Percentiles rank a stretch among this genome's conserved stretches.
Conservation (phyloP, 2,888 invertebrate species). For the Petrolisthes manimaculis region DNA sequence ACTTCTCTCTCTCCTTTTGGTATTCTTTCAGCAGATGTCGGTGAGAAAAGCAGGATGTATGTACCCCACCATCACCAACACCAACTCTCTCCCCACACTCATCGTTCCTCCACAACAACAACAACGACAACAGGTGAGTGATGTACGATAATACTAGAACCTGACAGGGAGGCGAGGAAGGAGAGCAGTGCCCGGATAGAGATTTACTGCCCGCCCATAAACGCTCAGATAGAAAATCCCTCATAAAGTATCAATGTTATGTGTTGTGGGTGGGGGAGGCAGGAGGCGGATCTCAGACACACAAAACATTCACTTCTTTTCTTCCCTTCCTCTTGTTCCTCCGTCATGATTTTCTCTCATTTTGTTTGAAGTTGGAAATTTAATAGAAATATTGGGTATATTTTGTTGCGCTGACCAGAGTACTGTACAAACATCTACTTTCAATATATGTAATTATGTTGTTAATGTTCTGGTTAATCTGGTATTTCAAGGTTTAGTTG, state of each 20-base stretch:
- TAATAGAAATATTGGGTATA: too few relatives aligned
- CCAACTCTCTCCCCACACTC: slow-evolving; percentile 17
- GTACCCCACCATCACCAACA: not conserved
- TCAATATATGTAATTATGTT: too few relatives aligned
- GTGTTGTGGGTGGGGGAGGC: slow-evolving; percentile 6
- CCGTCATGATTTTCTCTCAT: not conserved
- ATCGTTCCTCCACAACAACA: not conserved
- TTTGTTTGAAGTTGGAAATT: too few relatives aligned
- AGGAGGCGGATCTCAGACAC: not conserved
- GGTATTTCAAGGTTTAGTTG: too few relatives aligned
- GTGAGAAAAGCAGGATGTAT: too few relatives aligned
- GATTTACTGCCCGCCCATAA: slow-evolving; percentile 45
- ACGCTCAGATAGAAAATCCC: slow-evolving; percentile 53
- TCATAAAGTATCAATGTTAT: slow-evolving; percentile 45
- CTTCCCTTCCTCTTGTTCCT: not conserved
- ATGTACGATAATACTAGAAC: not conserved
- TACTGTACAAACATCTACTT: too few relatives aligned
- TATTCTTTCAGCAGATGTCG: not conserved
- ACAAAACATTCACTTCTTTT: not conserved
- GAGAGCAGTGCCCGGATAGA: slow-evolving; percentile 2
- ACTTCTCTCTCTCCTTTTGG: too few relatives aligned
- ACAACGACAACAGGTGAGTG: too few relatives aligned
- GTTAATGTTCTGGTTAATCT: too few relatives aligned
- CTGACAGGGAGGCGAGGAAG: not conserved
- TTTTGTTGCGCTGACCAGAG: too few relatives aligned